Base-by-base conservation (phyloP, 2,797 vertebrate genomes). In the Lacerta bilineata region DNA sequence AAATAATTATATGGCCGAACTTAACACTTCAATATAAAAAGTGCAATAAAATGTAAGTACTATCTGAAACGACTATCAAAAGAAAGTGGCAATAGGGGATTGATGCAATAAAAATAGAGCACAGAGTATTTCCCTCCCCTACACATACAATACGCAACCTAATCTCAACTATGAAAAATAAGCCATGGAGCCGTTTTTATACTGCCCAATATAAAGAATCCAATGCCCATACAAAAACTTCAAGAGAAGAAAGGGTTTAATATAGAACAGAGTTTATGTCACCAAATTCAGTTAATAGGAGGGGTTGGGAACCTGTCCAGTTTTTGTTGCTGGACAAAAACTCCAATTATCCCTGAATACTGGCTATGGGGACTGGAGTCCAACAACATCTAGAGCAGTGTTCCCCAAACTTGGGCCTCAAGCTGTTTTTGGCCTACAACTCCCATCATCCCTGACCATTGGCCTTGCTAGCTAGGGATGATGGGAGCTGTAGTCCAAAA, bases 1-100 rank as follows among this genome's bases (percentile, higher is more conserved):
- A 78, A 94, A 92, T 0, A 85, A 59, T 55, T 91, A 83, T 2
- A 87, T 83, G 85, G 75, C 86, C 88, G 87, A 87, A 92, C 87
- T 85, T 88, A 88, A 80, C 91, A 88, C 1, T 92, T 87, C 87
- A 23, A 10, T 87, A 71, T 89, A 84, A 85, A 91, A 91, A 71
- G 79, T 33, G 87, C 71, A 27, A 20, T 36, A 81, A 87, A 87
- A 88, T 72, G 13, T 64, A 93, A 87, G 55, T 61, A 76, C 15
- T 61, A 92, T 64, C 1, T 1, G 80, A 95, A 91, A 83, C 25
- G 83, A 86, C 39, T 88, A 41, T 25, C 84, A 80, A 71, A 87
- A 88, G 20, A 59, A 84, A 68, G 15, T 41, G 68, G 71, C 90
- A 2, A 75, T 10, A 74, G 87, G 82, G 75, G 76, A 86, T 85